These are phyloP conservation scores for Anas flavirostris DNA, from an alignment of 2,797 vertebrate genomes.

Conservation along the genomic window DNA sequence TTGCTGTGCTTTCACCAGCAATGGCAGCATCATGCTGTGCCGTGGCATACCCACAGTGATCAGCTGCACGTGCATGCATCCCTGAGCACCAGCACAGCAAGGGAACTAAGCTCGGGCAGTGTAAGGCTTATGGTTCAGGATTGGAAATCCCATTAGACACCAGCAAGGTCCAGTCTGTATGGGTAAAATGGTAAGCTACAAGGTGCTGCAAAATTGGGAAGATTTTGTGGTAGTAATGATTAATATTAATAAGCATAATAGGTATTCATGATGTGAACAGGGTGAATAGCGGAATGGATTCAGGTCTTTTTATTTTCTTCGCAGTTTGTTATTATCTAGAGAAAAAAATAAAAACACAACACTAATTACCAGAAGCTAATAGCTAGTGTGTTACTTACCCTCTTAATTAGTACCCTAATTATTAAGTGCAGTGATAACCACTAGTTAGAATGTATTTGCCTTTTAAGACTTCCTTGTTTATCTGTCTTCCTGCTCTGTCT, in stretches of 20 bases:
- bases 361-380: constrained; percentile 59
- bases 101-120: neutral
- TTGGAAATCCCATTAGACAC: neutral
- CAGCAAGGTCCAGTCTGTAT: neutral
- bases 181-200: neutral
- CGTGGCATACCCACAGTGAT: neutral
- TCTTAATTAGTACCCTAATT: constrained; percentile 63
- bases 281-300: constrained; percentile 13
- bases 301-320: constrained; percentile 37
- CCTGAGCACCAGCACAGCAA: neutral
- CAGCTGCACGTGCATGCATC: neutral
- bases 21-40: neutral
- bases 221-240: neutral
- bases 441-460: constrained; percentile 37
- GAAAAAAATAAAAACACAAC: neutral
- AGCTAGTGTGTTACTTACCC: constrained; percentile 50
- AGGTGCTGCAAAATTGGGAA: neutral
- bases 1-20: neutral
- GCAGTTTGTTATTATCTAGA: constrained; percentile 45
- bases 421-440: constrained; percentile 63
- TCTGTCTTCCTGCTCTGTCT: constrained; percentile 36
- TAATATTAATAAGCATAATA: neutral
- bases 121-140: neutral
- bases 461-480: constrained; percentile 61
- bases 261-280: neutral